These are phyloP conservation scores for Cryptotis parvus DNA, from an alignment of 2,113 vertebrate genomes.

Conservation along the genomic window DNA sequence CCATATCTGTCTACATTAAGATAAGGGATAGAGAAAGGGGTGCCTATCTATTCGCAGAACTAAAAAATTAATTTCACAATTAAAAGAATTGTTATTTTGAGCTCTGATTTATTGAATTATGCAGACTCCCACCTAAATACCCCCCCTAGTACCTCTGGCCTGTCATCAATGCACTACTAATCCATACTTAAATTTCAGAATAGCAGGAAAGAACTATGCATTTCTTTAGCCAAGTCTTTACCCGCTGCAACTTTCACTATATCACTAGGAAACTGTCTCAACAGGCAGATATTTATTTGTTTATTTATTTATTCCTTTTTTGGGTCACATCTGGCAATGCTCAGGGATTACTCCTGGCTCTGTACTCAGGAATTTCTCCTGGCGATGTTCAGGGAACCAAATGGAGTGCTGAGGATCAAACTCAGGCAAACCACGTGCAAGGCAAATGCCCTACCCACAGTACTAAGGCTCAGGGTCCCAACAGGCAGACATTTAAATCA, in stretches of 20 bases:
- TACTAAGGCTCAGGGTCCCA: too few species aligned
- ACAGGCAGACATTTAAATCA: not conserved
- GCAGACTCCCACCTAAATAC: not conserved
- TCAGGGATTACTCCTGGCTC: too few species aligned
- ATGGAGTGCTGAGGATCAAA: too few species aligned
- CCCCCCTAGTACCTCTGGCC: not conserved
- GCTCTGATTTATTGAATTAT: too few species aligned
- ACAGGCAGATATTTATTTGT: not conserved
- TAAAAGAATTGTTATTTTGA: too few species aligned
- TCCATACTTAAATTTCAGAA: not conserved
- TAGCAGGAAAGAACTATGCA: not conserved
- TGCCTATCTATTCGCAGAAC: not conserved
- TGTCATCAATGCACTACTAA: not conserved
- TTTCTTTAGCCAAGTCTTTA: not conserved
- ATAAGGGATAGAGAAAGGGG: conserved; percentile 18
- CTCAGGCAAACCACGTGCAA: too few species aligned
- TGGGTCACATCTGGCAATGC: too few species aligned
- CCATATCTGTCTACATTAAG: too few species aligned
- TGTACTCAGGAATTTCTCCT: too few species aligned
- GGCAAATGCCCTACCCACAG: too few species aligned
- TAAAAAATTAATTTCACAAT: not conserved
- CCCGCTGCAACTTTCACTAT: not conserved
- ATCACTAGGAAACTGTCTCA: not conserved
- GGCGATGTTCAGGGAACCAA: too few species aligned
- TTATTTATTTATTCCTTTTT: too few species aligned